Base-by-base conservation (phyloP, 2,888 invertebrate genomes). In the Spisula solida region DNA sequence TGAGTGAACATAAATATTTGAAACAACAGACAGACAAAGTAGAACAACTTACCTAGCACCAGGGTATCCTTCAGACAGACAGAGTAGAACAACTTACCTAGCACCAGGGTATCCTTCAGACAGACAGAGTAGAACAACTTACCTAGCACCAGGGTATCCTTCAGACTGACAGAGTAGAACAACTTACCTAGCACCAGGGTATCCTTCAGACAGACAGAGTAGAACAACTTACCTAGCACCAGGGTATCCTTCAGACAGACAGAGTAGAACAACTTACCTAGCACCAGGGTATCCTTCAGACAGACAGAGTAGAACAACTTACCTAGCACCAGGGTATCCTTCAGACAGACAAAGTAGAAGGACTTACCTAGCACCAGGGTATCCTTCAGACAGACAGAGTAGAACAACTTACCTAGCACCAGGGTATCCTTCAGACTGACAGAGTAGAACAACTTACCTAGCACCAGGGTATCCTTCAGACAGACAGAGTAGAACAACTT, bases 181-280 rank as follows among this genome's bases (percentile, higher is more conserved):
- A 81, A 78, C 78, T 75, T 97, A 98, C 98, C 99, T 98, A 96
- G 98, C 98, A 85, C 98, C 98, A 70, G 99, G 99, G 96, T 98
- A 97, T 82, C 99, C 99, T 97, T 99, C 99, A 0, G 99, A 98
- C n/a, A n/a, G n/a, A n/a, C n/a, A n/a, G n/a, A n/a, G n/a, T n/a
- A n/a, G n/a, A n/a, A n/a, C n/a, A 81, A 78, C 78, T 75, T 97
- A 98, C 98, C 99, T 98, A 96, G 98, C 98, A 85, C 98, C 98
- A 70, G 99, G 99, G 96, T 98, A 97, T 82, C 99, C 99, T 97
- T 99, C 99, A 0, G 99, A 98, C n/a, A n/a, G n/a, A n/a, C n/a
- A n/a, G n/a, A n/a, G n/a, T n/a, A n/a, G n/a, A n/a, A n/a, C n/a
- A 81, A 78, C 78, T 75, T 97, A 98, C 98, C 99, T 98, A 96